Percentiles rank a stretch among this genome's conserved stretches.
Conservation (phyloP, 2,113 vertebrate genomes). For the Barnardius zonarius region DNA sequence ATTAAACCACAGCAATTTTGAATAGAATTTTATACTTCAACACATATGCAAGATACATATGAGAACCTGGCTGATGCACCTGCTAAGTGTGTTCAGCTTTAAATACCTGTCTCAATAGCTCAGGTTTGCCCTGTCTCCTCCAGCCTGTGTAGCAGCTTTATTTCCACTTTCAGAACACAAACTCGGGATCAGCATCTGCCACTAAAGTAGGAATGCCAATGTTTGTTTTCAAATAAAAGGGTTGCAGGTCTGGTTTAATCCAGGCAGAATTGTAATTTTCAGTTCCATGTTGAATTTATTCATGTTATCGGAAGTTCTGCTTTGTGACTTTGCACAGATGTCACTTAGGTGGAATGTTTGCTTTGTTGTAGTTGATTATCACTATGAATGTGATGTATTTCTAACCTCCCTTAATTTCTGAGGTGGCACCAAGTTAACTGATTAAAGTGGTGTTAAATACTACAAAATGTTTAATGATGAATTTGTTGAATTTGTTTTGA, state of each 20-base stretch:
- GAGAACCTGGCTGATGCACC: not conserved
- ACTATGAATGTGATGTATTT: not conserved
- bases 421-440: not conserved
- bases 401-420: not conserved
- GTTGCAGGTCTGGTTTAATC: not conserved
- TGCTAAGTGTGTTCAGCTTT: not conserved
- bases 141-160: not conserved
- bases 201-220: not conserved
- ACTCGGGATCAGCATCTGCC: not conserved
- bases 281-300: not conserved
- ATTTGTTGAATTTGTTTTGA: not conserved
- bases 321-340: not conserved
- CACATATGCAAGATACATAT: fast-evolving
- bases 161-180: not conserved
- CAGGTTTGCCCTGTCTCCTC: not conserved
- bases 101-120: too few relatives aligned
- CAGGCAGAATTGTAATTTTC: not conserved
- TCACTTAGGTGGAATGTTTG: fast-evolving
- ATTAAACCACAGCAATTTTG: not conserved
- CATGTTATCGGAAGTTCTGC: fast-evolving
- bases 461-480: not conserved
- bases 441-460: fast-evolving
- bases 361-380: not conserved
- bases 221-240: not conserved
- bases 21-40: not conserved